Base-by-base conservation (phyloP, 2,888 invertebrate species). In the Heteromyza rotundicornis region DNA sequence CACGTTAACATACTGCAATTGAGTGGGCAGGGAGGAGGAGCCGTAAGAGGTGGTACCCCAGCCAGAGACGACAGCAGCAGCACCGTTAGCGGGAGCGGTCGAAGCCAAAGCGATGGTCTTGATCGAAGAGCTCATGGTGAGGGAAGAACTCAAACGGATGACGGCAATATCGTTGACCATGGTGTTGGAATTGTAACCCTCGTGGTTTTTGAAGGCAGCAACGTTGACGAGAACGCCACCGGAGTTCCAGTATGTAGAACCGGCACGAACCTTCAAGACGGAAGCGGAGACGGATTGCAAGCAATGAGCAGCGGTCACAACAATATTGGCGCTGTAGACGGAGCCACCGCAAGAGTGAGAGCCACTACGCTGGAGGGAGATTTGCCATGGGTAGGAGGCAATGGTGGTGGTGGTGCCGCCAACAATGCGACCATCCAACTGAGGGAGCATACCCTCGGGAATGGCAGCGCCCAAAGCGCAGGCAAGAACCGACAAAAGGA, bases 221-320 rank as follows among this genome's bases (percentile, higher is more conserved):
- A 76, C 77, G 2, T 2, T 14, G 7, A 61, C 16, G 7, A 64
- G 10, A 32, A 20, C 16, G 10, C 80, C 80, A 53, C 76, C 80
- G 2, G 69, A 69, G 63, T 3, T 75, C 67, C 79, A 83, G 50
- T 80, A 82, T 0, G 84, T 82, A 1, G 87, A 86, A 0, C 88
- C 89, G 8, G 84, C 87, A 1, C 88, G 84, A 2, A 88, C 72
- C 52, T 65, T 66, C 44, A 80, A 60, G 10, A 2, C 1, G 2
- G 70, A 70, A 2, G 70, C 60, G 2, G 73, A 65, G 10, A 70
- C 69, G 40, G 36, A 54, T 50, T 84, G 73, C 65, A 80, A 81
- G 69, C 89, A 89, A 72, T 89, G 88, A 12, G 88, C 89, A 40
- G 88, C 88, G 1, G 88, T 89, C 2, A 89, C 64, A 1, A 87